A percentile compares a stretch with the other conserved stretches of the same genome.
Evolutionary conservation across 2,113 vertebrate species (phyloP).

Genomic region (Lathamus discolor): DNA sequence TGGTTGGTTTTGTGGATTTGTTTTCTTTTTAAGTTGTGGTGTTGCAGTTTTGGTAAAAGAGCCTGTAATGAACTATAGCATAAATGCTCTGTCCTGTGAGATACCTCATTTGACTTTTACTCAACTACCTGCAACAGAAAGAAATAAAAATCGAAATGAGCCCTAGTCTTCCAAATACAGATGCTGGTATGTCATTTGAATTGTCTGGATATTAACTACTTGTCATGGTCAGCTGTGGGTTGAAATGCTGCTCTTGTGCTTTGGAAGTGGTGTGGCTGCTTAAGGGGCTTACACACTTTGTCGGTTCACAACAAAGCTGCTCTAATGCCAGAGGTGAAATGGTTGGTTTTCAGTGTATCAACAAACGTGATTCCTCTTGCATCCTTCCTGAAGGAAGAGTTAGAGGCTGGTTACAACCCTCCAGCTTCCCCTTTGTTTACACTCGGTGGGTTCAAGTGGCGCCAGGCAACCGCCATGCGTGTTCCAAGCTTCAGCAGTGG

Average conservation of each 20-base stretch:
- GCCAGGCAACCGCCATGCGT: fast-evolving
- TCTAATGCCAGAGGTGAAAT: neutral
- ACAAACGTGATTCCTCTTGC: neutral
- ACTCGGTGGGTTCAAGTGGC: fast-evolving
- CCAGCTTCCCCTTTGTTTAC: fast-evolving
- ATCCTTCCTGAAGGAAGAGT: neutral
- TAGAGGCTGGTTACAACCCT: neutral
- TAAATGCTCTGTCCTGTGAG: neutral
- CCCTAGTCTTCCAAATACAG: neutral
- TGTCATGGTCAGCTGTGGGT: neutral
- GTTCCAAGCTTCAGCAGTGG: too few species aligned
- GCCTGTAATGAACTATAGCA: neutral
- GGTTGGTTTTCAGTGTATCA: neutral
- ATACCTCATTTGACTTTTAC: neutral
- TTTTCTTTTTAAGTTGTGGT: neutral
- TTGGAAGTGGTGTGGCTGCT: neutral
- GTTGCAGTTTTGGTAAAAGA: neutral
- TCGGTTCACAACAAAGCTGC: neutral
- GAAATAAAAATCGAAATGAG: slow-evolving; percentile 28
- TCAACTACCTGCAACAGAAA: neutral
- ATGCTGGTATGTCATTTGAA: neutral
- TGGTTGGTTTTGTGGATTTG: neutral
- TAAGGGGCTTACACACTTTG: neutral
- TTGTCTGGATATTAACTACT: neutral
- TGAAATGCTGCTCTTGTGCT: neutral